Conservation (phyloP, 1,140 invertebrate genomes). For the Bombus superbus region DNA sequence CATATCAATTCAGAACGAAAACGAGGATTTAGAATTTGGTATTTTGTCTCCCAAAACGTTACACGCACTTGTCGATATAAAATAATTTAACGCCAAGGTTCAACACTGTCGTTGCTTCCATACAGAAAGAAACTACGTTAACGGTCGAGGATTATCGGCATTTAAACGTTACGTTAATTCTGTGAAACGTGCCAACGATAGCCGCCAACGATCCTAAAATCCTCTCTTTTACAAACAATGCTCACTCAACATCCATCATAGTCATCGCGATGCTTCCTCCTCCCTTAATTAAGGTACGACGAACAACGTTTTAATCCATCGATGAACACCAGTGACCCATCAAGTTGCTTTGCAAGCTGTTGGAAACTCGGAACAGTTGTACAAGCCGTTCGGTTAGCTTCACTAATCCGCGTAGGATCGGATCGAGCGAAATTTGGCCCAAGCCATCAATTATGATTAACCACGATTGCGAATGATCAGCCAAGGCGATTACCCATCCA, state of each 20-base stretch:
- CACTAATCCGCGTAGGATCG: neutral
- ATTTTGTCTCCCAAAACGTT: too few relatives aligned
- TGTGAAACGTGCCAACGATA: neutral
- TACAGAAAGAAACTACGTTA: neutral
- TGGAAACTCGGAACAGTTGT: neutral
- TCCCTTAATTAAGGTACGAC: neutral
- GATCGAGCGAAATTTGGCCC: neutral
- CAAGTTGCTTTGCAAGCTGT: neutral
- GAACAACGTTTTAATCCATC: neutral
- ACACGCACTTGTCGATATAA: too few relatives aligned
- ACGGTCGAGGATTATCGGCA: neutral
- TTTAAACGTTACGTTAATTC: neutral
- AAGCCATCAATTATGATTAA: neutral
- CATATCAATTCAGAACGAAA: too few relatives aligned
- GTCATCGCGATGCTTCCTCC: neutral
- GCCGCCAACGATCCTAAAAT: neutral
- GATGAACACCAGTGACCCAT: neutral
- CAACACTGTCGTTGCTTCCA: neutral
- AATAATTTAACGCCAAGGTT: too few relatives aligned
- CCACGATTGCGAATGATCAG: neutral
- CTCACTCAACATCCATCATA: neutral
- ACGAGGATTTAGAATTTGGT: too few relatives aligned
- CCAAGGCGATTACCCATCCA: neutral
- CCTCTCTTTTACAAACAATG: neutral
- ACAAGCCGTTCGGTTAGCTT: neutral